Percentiles rank a stretch among this genome's conserved stretches.
These are phyloP conservation scores for Herminia tarsipennalis DNA, from an alignment of 2,888 invertebrate genomes.

Conservation along the genomic window DNA sequence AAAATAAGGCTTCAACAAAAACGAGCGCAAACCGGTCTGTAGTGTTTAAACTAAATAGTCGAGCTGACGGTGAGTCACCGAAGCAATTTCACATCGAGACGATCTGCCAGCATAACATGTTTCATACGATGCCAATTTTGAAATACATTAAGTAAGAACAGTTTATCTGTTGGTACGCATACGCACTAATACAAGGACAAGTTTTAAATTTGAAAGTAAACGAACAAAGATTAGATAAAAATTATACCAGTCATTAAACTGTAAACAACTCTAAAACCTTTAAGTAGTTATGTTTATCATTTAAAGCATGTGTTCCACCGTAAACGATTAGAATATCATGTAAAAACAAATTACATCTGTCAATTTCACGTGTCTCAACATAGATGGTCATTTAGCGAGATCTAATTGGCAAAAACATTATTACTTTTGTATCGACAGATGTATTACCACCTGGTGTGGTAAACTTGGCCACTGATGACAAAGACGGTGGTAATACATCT, in stretches of 20 bases:
- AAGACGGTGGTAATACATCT: constrained; percentile 43
- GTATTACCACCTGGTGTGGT: constrained; percentile 34
- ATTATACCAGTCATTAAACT: neutral
- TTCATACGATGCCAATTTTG: constrained; percentile 24
- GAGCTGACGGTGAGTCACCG: constrained; percentile 51
- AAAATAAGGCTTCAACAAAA: constrained; percentile 35
- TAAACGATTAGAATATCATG: too few relatives aligned
- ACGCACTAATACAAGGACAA: constrained; percentile 16
- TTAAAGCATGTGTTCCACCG: neutral
- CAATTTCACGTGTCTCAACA: neutral
- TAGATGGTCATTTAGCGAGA: neutral
- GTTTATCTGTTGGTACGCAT: constrained; percentile 16
- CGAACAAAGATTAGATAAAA: constrained; percentile 6
- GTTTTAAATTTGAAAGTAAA: constrained; percentile 10
- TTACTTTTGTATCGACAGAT: constrained; percentile 30
- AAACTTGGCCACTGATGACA: constrained; percentile 27
- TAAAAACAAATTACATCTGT: too few relatives aligned
- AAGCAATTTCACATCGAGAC: constrained; percentile 51
- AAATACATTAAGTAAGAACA: constrained; percentile 23
- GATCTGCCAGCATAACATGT: constrained; percentile 25
- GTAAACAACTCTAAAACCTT: neutral
- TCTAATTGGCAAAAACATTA: constrained; percentile 12
- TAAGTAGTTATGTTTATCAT: too few relatives aligned
- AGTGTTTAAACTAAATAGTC: constrained; percentile 36
- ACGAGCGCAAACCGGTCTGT: constrained; percentile 33